These are phyloP conservation scores for Istiophorus platypterus DNA, from an alignment of 2,113 vertebrate species.

Conservation along the genomic window DNA sequence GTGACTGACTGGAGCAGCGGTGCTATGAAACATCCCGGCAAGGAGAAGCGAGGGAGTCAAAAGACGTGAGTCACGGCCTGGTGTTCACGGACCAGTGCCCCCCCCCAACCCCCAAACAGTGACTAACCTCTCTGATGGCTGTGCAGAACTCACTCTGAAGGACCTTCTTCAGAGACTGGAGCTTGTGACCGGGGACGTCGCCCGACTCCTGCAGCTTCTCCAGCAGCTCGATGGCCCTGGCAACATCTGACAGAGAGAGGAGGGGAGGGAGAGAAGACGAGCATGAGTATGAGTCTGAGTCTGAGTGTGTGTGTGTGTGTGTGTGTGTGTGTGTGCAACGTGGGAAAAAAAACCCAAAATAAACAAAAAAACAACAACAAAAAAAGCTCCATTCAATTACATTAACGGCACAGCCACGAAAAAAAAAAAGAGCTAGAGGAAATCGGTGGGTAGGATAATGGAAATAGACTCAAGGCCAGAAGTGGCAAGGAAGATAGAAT, in stretches of 20 bases:
- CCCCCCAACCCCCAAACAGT: not conserved
- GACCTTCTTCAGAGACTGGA: slow-evolving; percentile 98
- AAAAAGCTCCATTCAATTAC: slow-evolving; percentile 56
- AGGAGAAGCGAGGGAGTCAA: not conserved
- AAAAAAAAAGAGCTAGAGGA: slow-evolving; percentile 52
- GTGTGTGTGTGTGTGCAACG: too few species aligned
- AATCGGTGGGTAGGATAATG: slow-evolving; percentile 74
- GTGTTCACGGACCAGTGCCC: slow-evolving; percentile 13
- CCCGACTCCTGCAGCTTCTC: slow-evolving; percentile 98
- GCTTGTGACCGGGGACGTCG: slow-evolving; percentile 96
- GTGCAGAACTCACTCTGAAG: slow-evolving; percentile 99
- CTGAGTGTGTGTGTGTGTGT: slow-evolving; percentile 9
- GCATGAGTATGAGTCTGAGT: slow-evolving; percentile 13
- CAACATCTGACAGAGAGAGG: slow-evolving; percentile 88
- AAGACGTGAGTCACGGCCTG: slow-evolving; percentile 15
- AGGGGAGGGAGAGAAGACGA: slow-evolving; percentile 4
- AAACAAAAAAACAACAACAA: slow-evolving; percentile 1
- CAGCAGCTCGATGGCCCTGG: slow-evolving; percentile 96
- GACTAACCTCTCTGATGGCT: slow-evolving; percentile 97
- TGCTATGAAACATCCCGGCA: not conserved
- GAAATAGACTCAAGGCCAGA: slow-evolving; percentile 67
- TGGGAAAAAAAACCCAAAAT: too few species aligned
- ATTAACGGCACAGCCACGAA: slow-evolving; percentile 56
- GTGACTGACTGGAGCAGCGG: too few species aligned
- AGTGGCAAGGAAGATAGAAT: slow-evolving; percentile 46